Conservation (phyloP, 1,140 invertebrate species). For the Planococcus citri region DNA sequence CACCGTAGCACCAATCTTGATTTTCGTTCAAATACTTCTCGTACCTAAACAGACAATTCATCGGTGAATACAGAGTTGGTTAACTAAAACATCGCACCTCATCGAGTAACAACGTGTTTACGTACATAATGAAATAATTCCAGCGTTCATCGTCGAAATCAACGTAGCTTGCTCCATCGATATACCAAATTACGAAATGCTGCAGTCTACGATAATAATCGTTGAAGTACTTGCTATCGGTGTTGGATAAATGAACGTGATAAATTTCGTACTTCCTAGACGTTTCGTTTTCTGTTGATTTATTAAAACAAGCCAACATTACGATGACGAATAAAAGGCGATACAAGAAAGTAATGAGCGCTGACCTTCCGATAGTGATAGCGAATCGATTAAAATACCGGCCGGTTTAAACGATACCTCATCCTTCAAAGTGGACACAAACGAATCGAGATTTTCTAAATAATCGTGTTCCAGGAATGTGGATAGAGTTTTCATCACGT, state of each 20-base stretch:
- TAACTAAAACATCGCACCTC: slow-evolving; percentile 8
- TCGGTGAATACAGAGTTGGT: slow-evolving; percentile 10
- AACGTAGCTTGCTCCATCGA: slow-evolving; percentile 86
- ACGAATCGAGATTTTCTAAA: slow-evolving; percentile 53
- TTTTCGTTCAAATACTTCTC: slow-evolving; percentile 59
- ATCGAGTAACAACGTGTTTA: no score
- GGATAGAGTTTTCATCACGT: slow-evolving; percentile 56
- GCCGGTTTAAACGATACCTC: slow-evolving; percentile 58
- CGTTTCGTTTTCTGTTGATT: background rate
- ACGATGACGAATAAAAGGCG: background rate
- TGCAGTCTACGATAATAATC: slow-evolving; percentile 51
- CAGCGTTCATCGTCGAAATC: slow-evolving; percentile 86
- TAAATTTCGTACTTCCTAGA: slow-evolving; percentile 22
- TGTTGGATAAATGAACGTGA: slow-evolving; percentile 10
- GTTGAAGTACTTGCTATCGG: slow-evolving; percentile 1
- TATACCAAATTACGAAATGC: slow-evolving; percentile 87
- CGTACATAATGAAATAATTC: slow-evolving; percentile 82
- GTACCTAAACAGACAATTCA: slow-evolving; percentile 46
- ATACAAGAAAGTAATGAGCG: background rate
- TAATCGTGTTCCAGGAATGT: slow-evolving; percentile 43
- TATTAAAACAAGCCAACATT: no score
- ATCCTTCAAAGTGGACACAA: slow-evolving; percentile 49
- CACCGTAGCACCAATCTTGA: slow-evolving; percentile 52
- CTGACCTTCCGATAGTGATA: slow-evolving; percentile 27
- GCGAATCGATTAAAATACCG: slow-evolving; percentile 53